Conservation (phyloP, 2,888 invertebrate species). For the Andrena chrysosceles region DNA sequence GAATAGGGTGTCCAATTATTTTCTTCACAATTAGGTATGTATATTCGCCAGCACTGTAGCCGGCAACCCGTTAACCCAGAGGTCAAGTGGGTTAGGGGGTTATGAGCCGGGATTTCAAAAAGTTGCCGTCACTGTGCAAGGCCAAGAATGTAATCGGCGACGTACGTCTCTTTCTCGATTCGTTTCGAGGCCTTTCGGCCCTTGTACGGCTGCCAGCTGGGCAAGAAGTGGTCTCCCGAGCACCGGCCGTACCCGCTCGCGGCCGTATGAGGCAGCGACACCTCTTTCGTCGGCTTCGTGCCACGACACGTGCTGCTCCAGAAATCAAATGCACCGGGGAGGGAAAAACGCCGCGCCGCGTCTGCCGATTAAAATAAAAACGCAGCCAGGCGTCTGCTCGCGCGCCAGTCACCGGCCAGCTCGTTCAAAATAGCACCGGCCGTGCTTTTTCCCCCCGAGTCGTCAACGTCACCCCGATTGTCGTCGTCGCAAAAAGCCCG, state of each 20-base stretch:
- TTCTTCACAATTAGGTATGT: not conserved
- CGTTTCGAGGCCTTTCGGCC: constrained; percentile 66
- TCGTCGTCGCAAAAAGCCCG: constrained; percentile 24
- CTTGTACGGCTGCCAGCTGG: constrained; percentile 57
- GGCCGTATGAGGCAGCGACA: constrained; percentile 67
- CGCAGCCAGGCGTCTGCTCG: constrained; percentile 10
- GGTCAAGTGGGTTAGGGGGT: constrained; percentile 72
- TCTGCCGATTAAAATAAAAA: constrained; percentile 57
- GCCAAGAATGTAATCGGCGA: constrained; percentile 65
- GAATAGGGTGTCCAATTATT: constrained; percentile 2
- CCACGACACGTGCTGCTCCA: constrained; percentile 68
- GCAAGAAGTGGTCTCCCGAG: constrained; percentile 67
- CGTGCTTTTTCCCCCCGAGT: constrained; percentile 24
- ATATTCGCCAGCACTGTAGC: not conserved
- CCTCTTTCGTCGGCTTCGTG: constrained; percentile 63
- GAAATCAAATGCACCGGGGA: constrained; percentile 60
- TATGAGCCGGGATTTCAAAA: constrained; percentile 66
- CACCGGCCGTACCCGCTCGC: constrained; percentile 48
- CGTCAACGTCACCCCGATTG: constrained; percentile 10
- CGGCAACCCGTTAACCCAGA: constrained; percentile 48
- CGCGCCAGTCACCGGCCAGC: not conserved
- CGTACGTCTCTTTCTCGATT: constrained; percentile 70
- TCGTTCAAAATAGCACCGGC: constrained; percentile 36
- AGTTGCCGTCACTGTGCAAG: constrained; percentile 62
- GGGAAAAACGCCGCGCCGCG: constrained; percentile 47